Conservation (phyloP, 1,140 invertebrate genomes). For the Cardiocondyla obscurior region DNA sequence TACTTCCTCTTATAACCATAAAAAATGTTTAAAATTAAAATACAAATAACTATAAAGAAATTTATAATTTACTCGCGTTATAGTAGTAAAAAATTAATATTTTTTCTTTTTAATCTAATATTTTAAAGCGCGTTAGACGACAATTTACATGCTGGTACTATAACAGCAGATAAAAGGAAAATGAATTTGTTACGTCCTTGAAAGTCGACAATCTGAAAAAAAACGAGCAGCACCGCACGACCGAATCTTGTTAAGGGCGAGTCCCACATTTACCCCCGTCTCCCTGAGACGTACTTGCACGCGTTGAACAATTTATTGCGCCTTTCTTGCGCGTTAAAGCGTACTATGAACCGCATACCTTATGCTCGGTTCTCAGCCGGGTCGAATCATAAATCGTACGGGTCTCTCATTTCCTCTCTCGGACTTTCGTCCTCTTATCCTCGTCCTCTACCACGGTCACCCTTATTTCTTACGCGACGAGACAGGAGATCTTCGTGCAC, state of each 20-base stretch:
- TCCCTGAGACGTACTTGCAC: slow-evolving; percentile 63
- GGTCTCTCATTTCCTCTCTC: slow-evolving; percentile 31
- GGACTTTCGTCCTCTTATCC: slow-evolving; percentile 2
- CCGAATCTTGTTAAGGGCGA: slow-evolving; percentile 65
- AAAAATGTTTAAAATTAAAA: too few species aligned
- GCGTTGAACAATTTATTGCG: slow-evolving; percentile 76
- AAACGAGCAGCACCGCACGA: neutral
- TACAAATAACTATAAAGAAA: too few species aligned
- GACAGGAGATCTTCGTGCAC: slow-evolving; percentile 44
- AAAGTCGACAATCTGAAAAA: neutral
- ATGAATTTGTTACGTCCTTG: slow-evolving; percentile 55
- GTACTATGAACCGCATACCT: slow-evolving; percentile 76
- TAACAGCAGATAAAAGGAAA: neutral
- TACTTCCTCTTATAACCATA: too few species aligned
- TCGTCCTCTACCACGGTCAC: slow-evolving; percentile 42
- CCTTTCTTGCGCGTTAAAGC: slow-evolving; percentile 78
- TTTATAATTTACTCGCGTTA: too few species aligned
- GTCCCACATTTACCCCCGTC: slow-evolving; percentile 19
- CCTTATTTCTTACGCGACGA: slow-evolving; percentile 57
- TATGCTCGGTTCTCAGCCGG: slow-evolving; percentile 70
- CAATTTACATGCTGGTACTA: neutral
- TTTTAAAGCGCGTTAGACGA: neutral
- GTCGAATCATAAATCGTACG: slow-evolving; percentile 76
- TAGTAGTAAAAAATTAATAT: neutral
- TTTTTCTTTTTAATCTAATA: neutral